A percentile compares a stretch with the other conserved stretches of the same genome.
These are phyloP conservation scores for Aphelinus certus DNA, from an alignment of 1,140 invertebrate genomes.

Conservation along the genomic window DNA sequence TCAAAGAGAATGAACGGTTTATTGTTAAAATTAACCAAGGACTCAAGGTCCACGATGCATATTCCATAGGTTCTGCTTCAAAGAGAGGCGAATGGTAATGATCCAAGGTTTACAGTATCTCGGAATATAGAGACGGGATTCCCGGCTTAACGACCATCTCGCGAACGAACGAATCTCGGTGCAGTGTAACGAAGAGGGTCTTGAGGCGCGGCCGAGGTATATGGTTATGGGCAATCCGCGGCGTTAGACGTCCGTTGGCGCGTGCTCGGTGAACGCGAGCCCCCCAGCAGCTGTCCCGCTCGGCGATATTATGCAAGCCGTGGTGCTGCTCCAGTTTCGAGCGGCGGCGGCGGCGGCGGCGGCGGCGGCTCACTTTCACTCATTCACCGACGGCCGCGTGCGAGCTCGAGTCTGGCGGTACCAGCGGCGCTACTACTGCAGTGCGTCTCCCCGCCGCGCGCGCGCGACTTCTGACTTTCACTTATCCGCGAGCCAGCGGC, in stretches of 20 bases:
- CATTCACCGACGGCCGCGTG: conserved; percentile 33
- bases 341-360: conserved; percentile 30
- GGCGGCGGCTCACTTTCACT: conserved; percentile 44
- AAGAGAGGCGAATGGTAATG: too few relatives aligned
- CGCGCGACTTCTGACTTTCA: conserved; percentile 38
- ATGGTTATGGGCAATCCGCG: not conserved
- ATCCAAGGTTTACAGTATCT: too few relatives aligned
- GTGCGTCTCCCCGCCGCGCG: conserved; percentile 11
- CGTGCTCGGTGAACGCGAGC: too few relatives aligned
- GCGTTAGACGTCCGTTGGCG: not conserved
- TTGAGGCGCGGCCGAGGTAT: conserved; percentile 1
- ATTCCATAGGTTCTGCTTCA: too few relatives aligned
- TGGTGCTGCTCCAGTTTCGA: conserved; percentile 42
- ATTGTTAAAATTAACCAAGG: too few relatives aligned
- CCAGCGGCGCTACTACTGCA: conserved; percentile 7
- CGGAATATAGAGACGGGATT: too few relatives aligned
- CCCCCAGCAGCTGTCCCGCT: conserved; percentile 13
- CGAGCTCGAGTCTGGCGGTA: conserved; percentile 13
- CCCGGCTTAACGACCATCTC: too few relatives aligned
- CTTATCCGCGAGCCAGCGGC: conserved; percentile 23
- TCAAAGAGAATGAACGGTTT: too few relatives aligned
- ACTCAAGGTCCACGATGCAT: too few relatives aligned
- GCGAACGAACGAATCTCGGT: too few relatives aligned
- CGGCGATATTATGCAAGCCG: conserved; percentile 42
- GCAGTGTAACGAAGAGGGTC: not conserved